Conservation (phyloP, 2,797 vertebrate species). For the Rhinella marina region DNA sequence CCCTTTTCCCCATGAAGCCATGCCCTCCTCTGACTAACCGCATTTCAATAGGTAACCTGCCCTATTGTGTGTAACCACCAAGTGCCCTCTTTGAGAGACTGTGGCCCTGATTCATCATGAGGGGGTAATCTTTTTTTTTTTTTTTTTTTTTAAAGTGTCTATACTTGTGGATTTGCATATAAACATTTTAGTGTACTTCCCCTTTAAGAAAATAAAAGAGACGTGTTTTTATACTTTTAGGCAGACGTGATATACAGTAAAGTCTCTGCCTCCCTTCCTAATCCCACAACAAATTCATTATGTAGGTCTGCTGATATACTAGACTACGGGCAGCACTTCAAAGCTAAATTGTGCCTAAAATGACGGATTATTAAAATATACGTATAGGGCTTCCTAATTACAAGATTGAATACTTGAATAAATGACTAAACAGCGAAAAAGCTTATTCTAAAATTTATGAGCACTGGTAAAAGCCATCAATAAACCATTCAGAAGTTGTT, state of each 20-base stretch:
- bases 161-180: no score
- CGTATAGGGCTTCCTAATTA: conserved; percentile 61
- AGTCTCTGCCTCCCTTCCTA: conserved; percentile 29
- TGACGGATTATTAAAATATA: conserved; percentile 60
- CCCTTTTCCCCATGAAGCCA: no score
- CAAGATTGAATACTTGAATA: neutral
- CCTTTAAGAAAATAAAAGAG: conserved; percentile 10
- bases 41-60: no score
- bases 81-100: no score
- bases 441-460: conserved; percentile 55
- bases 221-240: neutral
- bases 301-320: conserved; percentile 49
- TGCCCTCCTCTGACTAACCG: no score
- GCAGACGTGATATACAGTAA: conserved; percentile 40
- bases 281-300: conserved; percentile 55
- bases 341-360: conserved; percentile 52
- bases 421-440: neutral
- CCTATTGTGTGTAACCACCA: no score
- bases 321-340: conserved; percentile 52
- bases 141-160: neutral
- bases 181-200: neutral
- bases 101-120: no score
- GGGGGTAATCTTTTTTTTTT: no score
- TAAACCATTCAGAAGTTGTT: conserved; percentile 58
- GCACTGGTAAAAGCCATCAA: conserved; percentile 57